Percentiles rank a stretch among this genome's conserved stretches.
Conservation (phyloP, 2,888 invertebrate species). For the Tuberolachnus salignus region DNA sequence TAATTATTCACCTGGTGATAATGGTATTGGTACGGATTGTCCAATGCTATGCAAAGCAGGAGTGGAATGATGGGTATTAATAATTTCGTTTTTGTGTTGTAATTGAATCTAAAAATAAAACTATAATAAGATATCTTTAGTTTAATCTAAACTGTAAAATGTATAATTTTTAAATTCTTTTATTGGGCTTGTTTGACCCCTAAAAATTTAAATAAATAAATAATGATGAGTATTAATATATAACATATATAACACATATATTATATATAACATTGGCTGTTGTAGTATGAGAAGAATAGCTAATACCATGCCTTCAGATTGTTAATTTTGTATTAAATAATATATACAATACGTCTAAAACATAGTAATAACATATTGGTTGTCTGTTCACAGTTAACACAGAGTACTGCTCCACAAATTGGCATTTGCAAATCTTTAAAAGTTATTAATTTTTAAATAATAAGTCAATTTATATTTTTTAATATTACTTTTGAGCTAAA, state of each 20-base stretch:
- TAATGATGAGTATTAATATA: too few relatives aligned
- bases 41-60: constrained; percentile 43
- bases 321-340: too few relatives aligned
- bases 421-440: constrained; percentile 39
- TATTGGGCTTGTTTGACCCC: too few relatives aligned
- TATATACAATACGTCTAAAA: too few relatives aligned
- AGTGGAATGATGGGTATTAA: constrained; percentile 45
- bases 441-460: constrained; percentile 3
- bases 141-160: too few relatives aligned
- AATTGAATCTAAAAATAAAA: constrained; percentile 41
- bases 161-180: too few relatives aligned
- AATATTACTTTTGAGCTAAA: constrained; percentile 66
- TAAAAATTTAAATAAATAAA: too few relatives aligned
- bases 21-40: constrained; percentile 33
- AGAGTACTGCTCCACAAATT: constrained; percentile 45
- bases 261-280: neutral
- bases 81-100: constrained; percentile 44
- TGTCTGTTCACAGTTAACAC: too few relatives aligned
- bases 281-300: too few relatives aligned
- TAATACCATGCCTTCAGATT: too few relatives aligned
- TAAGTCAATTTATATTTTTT: neutral
- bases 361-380: too few relatives aligned
- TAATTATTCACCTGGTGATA: constrained; percentile 41
- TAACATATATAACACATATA: neutral
- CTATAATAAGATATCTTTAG: neutral